Conservation (phyloP, 2,113 vertebrate genomes). For the Pelobates fuscus region DNA sequence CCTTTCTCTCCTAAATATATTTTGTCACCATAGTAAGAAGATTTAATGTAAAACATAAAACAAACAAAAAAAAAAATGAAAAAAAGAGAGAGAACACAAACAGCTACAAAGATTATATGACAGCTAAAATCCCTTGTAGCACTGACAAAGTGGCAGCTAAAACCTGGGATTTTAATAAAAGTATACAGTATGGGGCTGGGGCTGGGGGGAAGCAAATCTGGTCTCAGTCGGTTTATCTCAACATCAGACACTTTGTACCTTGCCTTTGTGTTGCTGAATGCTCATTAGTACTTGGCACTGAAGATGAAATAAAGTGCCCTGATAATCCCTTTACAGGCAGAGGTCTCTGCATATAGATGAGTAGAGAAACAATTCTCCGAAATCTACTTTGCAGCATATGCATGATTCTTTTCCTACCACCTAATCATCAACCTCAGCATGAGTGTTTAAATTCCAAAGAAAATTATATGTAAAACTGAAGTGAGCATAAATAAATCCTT, state of each 20-base stretch:
- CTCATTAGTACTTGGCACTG: slow-evolving; percentile 11
- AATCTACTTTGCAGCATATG: too few relatives aligned
- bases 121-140: slow-evolving; percentile 36
- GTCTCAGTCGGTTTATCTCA: slow-evolving; percentile 20
- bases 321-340: slow-evolving; percentile 12
- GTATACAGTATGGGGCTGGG: not conserved
- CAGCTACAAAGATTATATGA: not conserved
- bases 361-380: not conserved
- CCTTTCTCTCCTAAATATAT: too few relatives aligned
- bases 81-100: not conserved
- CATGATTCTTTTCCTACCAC: too few relatives aligned
- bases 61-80: not conserved
- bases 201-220: slow-evolving; percentile 26
- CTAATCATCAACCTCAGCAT: too few relatives aligned
- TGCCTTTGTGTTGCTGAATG: slow-evolving; percentile 12
- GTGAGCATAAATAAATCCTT: too few relatives aligned
- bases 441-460: too few relatives aligned
- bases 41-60: too few relatives aligned
- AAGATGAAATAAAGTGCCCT: slow-evolving; percentile 18
- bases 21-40: not conserved
- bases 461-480: too few relatives aligned
- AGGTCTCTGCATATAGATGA: not conserved
- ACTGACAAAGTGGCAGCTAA: slow-evolving; percentile 13
- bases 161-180: slow-evolving; percentile 9
- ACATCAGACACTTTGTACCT: not conserved